Base-by-base conservation (phyloP, 2,797 vertebrate species). In the Clarias platycephalus region DNA sequence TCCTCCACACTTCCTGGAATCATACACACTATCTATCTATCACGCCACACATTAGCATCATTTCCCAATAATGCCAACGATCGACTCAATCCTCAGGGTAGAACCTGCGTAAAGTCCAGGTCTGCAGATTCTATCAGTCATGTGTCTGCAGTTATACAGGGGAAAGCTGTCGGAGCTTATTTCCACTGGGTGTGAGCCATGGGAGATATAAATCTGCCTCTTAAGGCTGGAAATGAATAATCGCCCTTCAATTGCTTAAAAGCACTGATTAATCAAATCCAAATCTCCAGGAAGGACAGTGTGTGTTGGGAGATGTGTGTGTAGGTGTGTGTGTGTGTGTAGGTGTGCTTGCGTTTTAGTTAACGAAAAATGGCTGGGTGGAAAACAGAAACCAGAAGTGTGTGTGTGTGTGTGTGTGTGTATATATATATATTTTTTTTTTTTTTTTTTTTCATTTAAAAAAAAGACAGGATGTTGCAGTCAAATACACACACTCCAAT, bases 171-270 rank as follows among this genome's bases (percentile, higher is more conserved):
- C 53, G 15, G 34, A 74, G 89, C 90, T 93, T 95, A 91, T 93
- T 94, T 92, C 85, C 75, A 34, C 94, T 95, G 94, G 92, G 88
- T 83, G 40, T 70, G 72, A 86, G 91, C 93, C 92, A 93, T 86
- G 15, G 24, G 15, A 87, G 91, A 94, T 94, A 92, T 86, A 68
- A 90, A 93, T 91, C 92, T 91, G 78, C 57, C 84, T 88, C 83
- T 90, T 88, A 75, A 83, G 89, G 89, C 91, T 91, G 93, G 93
- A 94, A 95, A 94, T 94, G 90, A 93, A 92, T 93, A 93, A 92
- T 91, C 91, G 92, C 87, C 89, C 79, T 75, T 74, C 53, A 85
- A 89, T 92, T 88, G 90, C 88, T 84, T 86, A 84, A 91, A 94
- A 85, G 84, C 83, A 75, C 80, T 86, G 80, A 85, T 89, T 88